These are phyloP conservation scores for Micronisus gabar DNA, from an alignment of 2,113 vertebrate genomes.

Conservation along the genomic window DNA sequence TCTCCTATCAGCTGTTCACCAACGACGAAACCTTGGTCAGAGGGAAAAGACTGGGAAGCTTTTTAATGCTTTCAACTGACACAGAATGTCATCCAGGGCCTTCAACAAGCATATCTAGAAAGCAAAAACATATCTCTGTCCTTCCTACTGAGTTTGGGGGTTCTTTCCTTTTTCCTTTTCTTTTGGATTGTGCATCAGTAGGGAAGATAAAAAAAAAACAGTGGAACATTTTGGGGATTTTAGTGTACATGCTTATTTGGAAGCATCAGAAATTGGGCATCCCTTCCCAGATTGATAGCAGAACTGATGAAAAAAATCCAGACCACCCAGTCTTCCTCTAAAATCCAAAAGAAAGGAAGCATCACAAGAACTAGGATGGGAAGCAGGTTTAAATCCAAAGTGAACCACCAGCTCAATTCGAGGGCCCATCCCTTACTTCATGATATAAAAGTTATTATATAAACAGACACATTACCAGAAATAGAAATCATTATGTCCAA, in stretches of 20 bases:
- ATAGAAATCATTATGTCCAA: not conserved
- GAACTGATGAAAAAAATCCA: not conserved
- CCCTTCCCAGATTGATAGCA: not conserved
- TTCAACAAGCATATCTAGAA: not conserved
- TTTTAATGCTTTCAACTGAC: not conserved
- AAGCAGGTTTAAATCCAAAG: not conserved
- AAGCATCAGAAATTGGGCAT: not conserved
- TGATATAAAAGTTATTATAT: not conserved
- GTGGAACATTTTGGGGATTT: not conserved
- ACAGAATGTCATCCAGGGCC: not conserved
- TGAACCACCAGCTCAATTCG: not conserved
- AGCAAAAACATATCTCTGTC: not conserved
- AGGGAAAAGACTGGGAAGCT: not conserved
- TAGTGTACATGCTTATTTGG: not conserved
- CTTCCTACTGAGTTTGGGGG: not conserved
- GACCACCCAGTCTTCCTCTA: not conserved
- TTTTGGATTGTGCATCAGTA: not conserved
- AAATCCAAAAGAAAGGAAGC: not conserved
- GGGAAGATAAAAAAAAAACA: not conserved
- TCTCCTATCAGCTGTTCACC: not conserved
- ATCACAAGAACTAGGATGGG: not conserved
- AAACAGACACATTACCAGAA: not conserved
- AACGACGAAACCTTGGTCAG: not conserved
- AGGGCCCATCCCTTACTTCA: not conserved
- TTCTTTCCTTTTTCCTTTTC: not conserved